Percentiles rank a stretch among this genome's conserved stretches.
phyloP scores from a whole-genome alignment of 2,797 vertebrate genomes.

The Phalanger gymnotis region DNA sequence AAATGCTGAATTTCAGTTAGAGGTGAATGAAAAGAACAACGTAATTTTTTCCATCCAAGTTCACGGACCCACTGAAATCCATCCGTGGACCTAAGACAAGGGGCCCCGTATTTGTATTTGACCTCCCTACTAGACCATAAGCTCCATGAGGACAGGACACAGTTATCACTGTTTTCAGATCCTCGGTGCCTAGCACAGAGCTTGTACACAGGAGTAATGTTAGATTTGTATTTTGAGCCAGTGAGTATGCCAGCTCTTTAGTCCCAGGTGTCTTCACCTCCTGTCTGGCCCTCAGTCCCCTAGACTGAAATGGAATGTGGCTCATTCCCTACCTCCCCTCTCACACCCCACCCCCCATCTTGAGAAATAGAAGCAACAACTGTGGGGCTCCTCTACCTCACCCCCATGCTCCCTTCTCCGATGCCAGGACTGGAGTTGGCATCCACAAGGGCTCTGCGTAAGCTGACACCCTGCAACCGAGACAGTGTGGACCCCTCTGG shows the following conservation, averaged over 20 bases:
- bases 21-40: not conserved
- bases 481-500: not conserved
- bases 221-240: not conserved
- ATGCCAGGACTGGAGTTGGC: not conserved
- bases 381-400: not conserved
- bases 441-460: constrained; percentile 34
- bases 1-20: not conserved
- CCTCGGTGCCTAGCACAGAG: not conserved
- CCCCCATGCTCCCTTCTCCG: constrained; percentile 20
- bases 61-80: not conserved
- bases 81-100: not conserved
- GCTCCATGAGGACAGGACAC: not conserved
- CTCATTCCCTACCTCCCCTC: not conserved
- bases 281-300: constrained; percentile 7
- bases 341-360: not conserved
- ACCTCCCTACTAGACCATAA: not conserved
- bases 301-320: constrained; percentile 14
- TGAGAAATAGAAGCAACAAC: constrained; percentile 39
- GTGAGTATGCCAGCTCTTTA: constrained; percentile 9
- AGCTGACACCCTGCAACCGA: not conserved
- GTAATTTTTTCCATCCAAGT: not conserved
- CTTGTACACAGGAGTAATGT: not conserved
- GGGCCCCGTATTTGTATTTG: not conserved
- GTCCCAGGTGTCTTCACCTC: not conserved
- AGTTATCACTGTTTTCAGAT: not conserved